Evolutionary conservation across 2,113 vertebrate genomes (phyloP), one percentile per base, ranked within the genome.

Genomic region (Takifugu bimaculatus): DNA sequence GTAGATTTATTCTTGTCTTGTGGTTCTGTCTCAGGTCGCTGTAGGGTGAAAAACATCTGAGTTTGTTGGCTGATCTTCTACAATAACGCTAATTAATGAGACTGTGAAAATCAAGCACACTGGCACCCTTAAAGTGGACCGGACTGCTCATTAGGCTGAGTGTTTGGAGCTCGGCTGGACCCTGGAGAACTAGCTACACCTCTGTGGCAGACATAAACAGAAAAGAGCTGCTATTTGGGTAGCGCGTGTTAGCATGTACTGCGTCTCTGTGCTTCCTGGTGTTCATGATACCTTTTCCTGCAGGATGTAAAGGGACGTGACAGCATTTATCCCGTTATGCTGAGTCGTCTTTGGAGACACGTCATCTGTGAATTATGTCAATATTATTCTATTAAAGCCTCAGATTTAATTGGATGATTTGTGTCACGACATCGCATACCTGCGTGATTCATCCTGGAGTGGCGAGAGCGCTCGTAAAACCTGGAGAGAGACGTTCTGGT

Each of bases 251-350:
- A 50, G 9, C 15, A 9, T 25, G n/a, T n/a, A 48, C 26, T 29
- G 35, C 9, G 26, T 20, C 20, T 20, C 51, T 15, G 27, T 27
- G 6, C 6, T 27, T 26, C 26, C 20, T 14, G 26, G 26, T 39
- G 35, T 3, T 4, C 11, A 6, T 4, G 57, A n/a, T 80, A 97
- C 96, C 92, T 94, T 96, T 32, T 94, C 92, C 70, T 97, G 94
- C 29, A 98, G 88, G 73, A 98, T 88, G 51, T 96, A 97, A 60
- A 97, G 88, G 4, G 95, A 93, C 15, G 86, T 88, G 42, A 95
- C 90, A 0, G 93, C 93, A 68, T 92, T 93, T 72, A 93, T 93
- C 58, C 91, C 88, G 2, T 94, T 93, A 0, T 90, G 92, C 15
- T 94, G 91, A 0, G 82, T 60, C 0, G 83, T 81, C 65, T 92